Evolutionary conservation across 2,888 invertebrate genomes (phyloP).

Genomic region (Ctena decussata): DNA sequence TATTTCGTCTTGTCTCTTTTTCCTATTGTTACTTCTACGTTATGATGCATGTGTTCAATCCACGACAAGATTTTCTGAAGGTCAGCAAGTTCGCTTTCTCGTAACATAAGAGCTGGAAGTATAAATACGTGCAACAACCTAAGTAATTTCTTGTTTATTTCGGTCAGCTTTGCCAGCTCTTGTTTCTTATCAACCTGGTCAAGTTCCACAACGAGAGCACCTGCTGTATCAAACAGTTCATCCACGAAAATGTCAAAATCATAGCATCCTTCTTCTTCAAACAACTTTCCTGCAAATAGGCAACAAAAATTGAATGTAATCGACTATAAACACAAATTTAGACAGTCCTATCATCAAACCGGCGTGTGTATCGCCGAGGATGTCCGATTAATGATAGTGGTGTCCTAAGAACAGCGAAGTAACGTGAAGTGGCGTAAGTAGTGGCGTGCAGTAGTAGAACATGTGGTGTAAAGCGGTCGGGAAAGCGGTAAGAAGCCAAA

Average conservation of each 20-base stretch:
- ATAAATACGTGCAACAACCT: conserved; percentile 81
- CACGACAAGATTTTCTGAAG: conserved; percentile 58
- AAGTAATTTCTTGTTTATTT: conserved; percentile 36
- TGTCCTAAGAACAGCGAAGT: too few species aligned
- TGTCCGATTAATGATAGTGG: too few species aligned
- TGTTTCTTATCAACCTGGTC: conserved; percentile 17
- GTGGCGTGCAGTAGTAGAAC: too few species aligned
- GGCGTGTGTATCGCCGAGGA: too few species aligned
- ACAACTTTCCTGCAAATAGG: conserved; percentile 57
- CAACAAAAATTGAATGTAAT: too few species aligned
- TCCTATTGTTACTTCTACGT: conserved; percentile 69
- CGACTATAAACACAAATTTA: too few species aligned
- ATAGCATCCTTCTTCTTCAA: conserved; percentile 72
- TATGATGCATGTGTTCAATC: conserved; percentile 61
- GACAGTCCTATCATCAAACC: too few species aligned
- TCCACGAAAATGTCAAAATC: conserved; percentile 80
- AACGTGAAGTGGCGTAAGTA: too few species aligned
- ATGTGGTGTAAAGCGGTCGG: too few species aligned
- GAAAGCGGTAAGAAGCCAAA: too few species aligned
- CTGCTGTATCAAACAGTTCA: conserved; percentile 77
- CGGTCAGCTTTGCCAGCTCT: conserved; percentile 12
- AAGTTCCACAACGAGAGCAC: conserved; percentile 37
- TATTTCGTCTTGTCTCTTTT: conserved; percentile 67
- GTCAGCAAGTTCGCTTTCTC: conserved; percentile 63
- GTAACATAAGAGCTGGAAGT: conserved; percentile 77